These are phyloP conservation scores for Hydrotaea cyrtoneurina DNA, from an alignment of 2,888 invertebrate species.

Conservation along the genomic window DNA sequence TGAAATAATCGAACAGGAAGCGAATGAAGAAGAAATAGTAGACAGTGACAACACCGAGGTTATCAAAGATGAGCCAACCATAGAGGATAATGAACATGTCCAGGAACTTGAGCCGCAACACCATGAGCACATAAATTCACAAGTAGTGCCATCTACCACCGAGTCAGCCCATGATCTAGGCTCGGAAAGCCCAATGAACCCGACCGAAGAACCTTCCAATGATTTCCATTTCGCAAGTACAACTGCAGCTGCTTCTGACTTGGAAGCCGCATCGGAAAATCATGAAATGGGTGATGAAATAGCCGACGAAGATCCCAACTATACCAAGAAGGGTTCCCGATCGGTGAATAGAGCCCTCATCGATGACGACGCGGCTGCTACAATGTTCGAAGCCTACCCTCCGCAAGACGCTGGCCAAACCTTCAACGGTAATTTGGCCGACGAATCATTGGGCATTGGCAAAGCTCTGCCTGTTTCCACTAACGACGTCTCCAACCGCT, in stretches of 20 bases:
- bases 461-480: conserved; percentile 69
- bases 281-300: not conserved
- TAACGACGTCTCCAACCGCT: conserved; percentile 68
- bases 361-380: conserved; percentile 50
- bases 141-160: not conserved
- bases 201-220: not conserved
- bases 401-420: conserved; percentile 74
- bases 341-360: conserved; percentile 36
- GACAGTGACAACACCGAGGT: not conserved
- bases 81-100: too few species aligned
- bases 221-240: not conserved
- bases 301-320: conserved; percentile 7
- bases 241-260: not conserved
- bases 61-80: not conserved
- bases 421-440: conserved; percentile 75
- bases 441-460: conserved; percentile 70
- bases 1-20: not conserved
- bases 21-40: not conserved
- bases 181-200: not conserved
- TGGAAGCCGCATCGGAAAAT: not conserved
- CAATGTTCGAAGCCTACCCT: conserved; percentile 66
- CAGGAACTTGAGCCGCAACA: not conserved
- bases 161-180: not conserved
- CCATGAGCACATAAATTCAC: not conserved
- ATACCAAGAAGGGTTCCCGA: conserved; percentile 41